Evolutionary conservation across 2,113 vertebrate species (phyloP), one percentile per base, ranked within the genome.

Genomic region (Seriola rivoliana): DNA sequence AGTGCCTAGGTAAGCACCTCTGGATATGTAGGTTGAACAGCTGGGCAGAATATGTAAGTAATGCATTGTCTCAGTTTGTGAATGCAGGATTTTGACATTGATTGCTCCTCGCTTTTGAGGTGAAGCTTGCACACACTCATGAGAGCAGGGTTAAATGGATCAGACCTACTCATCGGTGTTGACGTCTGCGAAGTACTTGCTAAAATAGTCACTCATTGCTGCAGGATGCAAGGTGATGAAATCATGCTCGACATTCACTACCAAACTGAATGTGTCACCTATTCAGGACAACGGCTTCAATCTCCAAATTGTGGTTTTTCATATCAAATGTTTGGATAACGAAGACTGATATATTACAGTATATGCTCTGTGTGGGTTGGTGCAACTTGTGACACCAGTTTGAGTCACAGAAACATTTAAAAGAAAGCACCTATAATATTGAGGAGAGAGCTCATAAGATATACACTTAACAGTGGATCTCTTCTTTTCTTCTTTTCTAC

Each of bases 171-270:
- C 90, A 87, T 88, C 85, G 19, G 73, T 23, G 73, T 82, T 88
- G 82, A 93, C 73, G 82, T 87, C 82, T 80, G 59, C 77, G 75
- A 79, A 82, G 85, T 88, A 82, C 80, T 80, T 75, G 87, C 82
- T 77, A 67, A 88, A 82, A 63, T 67, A 78, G 38, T 80, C 73
- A 80, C 63, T 86, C 72, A 38, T 42, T 89, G 72, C 75, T 79
- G 59, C 46, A 78, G 54, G 64, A 87, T 82, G 79, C 84, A 90
- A 88, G 80, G 83, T 59, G 81, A 78, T 85, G 74, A 88, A 70
- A 79, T 89, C 82, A 88, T 73, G 66, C 48, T n/a, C 5, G 44
- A 82, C 59, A 48, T 57, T 83, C 36, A 74, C 81, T 55, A 54
- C 19, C 62, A 82, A 57, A 78, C 25, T 80, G 48, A 86, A 78